Conservation (phyloP, 2,113 vertebrate genomes). For the Dasyornis broadbenti region DNA sequence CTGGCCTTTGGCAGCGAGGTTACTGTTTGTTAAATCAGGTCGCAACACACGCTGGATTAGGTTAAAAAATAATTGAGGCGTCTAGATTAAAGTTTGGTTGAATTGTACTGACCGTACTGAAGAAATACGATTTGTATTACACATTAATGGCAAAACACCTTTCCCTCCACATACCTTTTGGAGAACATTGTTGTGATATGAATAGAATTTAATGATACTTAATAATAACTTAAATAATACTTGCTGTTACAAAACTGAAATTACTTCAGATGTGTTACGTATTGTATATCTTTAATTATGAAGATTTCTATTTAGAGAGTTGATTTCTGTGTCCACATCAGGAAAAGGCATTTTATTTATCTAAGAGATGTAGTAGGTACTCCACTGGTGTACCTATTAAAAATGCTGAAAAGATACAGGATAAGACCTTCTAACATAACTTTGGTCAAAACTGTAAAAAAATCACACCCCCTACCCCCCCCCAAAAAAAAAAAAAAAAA, state of each 20-base stretch:
- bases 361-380: neutral
- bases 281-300: neutral
- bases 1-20: neutral
- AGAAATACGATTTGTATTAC: neutral
- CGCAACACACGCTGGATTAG: neutral
- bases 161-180: neutral
- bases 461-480: fast-evolving
- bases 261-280: neutral
- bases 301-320: neutral
- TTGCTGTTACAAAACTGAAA: neutral
- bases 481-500: neutral
- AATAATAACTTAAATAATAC: neutral
- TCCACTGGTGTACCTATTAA: neutral
- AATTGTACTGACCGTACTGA: neutral
- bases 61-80: neutral
- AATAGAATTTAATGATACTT: neutral
- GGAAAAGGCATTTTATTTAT: neutral
- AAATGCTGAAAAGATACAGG: neutral
- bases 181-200: neutral
- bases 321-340: neutral
- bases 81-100: neutral
- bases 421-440: neutral
- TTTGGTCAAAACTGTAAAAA: neutral
- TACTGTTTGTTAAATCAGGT: neutral
- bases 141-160: neutral